phyloP scores from a whole-genome alignment of 1,140 invertebrate genomes.

The Caenorhabditis brenneri region DNA sequence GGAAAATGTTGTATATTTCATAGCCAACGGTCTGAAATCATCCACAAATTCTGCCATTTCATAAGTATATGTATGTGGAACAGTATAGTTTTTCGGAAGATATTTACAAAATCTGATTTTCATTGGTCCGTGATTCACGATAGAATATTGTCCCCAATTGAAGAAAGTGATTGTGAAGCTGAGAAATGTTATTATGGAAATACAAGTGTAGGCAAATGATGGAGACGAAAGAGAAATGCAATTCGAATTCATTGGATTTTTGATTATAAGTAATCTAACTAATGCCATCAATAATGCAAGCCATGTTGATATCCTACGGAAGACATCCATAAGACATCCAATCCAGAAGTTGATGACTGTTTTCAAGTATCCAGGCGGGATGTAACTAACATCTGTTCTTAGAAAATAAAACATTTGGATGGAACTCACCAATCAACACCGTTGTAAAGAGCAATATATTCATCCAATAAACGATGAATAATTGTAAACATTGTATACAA shows the following conservation, averaged over 20 bases:
- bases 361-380: neutral
- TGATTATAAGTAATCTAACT: neutral
- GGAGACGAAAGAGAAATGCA: neutral
- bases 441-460: neutral
- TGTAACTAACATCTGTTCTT: neutral
- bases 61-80: neutral
- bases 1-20: neutral
- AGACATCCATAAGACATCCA: neutral
- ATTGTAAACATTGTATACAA: neutral
- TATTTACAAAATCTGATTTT: neutral
- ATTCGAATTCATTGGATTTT: neutral
- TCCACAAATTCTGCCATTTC: neutral
- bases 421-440: neutral
- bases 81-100: neutral
- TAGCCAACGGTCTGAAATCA: neutral
- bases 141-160: neutral
- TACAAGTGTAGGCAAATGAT: neutral
- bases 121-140: neutral
- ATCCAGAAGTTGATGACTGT: neutral
- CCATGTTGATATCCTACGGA: neutral
- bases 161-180: neutral
- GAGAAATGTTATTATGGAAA: neutral
- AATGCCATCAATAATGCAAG: neutral
- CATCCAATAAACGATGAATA: neutral
- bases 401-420: neutral